Conservation (phyloP, 2,113 vertebrate genomes). For the Oenanthe melanoleuca region DNA sequence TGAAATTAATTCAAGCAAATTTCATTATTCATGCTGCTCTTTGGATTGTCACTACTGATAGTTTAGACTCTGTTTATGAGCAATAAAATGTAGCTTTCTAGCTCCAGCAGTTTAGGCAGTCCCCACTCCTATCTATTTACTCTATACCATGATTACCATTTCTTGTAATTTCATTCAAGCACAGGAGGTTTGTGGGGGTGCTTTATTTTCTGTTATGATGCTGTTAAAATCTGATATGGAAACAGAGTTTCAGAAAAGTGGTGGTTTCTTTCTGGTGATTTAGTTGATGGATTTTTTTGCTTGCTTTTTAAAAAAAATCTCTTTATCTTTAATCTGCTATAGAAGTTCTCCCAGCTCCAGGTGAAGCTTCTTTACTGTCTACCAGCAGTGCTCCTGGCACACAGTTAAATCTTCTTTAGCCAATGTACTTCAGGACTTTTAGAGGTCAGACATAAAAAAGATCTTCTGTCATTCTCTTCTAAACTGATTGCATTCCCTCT, state of each 20-base stretch:
- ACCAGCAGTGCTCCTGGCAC: not conserved
- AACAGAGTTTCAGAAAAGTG: not conserved
- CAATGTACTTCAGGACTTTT: not conserved
- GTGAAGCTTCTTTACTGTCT: not conserved
- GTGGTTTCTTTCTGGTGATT: not conserved
- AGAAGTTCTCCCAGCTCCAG: not conserved
- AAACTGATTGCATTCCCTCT: not conserved
- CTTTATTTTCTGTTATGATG: not conserved
- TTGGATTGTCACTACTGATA: not conserved
- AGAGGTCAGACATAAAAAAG: constrained; percentile 28
- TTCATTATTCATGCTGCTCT: not conserved
- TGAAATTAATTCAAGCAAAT: constrained; percentile 31
- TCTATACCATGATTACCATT: not conserved
- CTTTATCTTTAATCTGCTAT: not conserved
- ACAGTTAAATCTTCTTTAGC: constrained; percentile 1
- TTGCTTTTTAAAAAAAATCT: not conserved
- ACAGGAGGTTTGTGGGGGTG: not conserved
- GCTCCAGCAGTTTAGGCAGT: not conserved
- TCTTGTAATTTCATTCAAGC: not conserved
- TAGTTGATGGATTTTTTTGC: not conserved
- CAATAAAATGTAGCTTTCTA: not conserved
- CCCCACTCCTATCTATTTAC: not conserved
- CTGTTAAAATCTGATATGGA: not conserved
- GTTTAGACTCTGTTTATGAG: not conserved
- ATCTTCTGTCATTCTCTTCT: constrained; percentile 12